Evolutionary conservation across 2,113 vertebrate genomes (phyloP).

Genomic region (Excalfactoria chinensis): DNA sequence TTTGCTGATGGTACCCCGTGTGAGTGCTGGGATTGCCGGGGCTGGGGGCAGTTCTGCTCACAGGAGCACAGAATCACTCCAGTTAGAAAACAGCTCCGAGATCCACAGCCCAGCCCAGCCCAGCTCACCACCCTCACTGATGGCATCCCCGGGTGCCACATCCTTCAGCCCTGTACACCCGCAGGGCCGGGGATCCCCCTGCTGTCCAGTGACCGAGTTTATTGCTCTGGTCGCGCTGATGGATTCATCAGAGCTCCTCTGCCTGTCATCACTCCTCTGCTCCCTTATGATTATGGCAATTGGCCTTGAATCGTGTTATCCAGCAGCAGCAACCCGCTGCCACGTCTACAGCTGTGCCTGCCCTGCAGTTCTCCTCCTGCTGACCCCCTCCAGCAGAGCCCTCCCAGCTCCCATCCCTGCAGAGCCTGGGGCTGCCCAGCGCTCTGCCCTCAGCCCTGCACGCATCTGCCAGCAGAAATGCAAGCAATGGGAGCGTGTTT

Average conservation of each 20-base stretch:
- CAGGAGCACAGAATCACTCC: too few relatives aligned
- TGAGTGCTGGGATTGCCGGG: background rate
- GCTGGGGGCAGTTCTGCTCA: background rate
- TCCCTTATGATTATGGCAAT: rapidly evolving
- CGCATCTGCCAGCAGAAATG: background rate
- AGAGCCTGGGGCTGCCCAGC: background rate
- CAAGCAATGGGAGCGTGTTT: background rate
- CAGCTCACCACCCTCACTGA: too few relatives aligned
- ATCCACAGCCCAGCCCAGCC: too few relatives aligned
- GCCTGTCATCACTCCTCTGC: background rate
- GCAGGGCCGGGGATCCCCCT: too few relatives aligned
- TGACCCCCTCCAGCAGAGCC: too few relatives aligned
- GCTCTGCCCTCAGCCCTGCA: background rate
- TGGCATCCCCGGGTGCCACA: too few relatives aligned
- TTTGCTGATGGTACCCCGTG: background rate
- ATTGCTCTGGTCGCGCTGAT: too few relatives aligned
- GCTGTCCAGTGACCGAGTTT: too few relatives aligned
- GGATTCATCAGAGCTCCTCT: background rate
- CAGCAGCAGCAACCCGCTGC: rapidly evolving
- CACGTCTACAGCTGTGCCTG: background rate
- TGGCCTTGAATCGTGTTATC: rapidly evolving
- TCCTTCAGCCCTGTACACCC: too few relatives aligned
- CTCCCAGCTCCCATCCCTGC: too few relatives aligned
- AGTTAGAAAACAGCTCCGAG: background rate
- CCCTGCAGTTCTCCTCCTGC: background rate